These are phyloP conservation scores for Rallus crepitans DNA, from an alignment of 2,797 vertebrate species.

Conservation along the genomic window DNA sequence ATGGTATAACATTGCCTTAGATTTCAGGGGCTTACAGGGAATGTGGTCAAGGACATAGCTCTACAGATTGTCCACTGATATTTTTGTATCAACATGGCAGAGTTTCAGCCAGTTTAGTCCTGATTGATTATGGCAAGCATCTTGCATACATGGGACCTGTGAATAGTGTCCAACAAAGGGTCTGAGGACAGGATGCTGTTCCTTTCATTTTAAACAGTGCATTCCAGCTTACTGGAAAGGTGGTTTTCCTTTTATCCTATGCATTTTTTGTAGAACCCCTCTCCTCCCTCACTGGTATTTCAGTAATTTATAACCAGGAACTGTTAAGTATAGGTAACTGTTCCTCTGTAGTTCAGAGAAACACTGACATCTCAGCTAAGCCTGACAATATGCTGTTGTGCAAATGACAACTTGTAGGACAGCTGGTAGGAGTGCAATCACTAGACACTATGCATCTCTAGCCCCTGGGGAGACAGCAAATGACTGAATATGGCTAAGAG, in stretches of 20 bases:
- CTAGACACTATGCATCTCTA: neutral
- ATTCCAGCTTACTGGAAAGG: neutral
- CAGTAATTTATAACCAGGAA: neutral
- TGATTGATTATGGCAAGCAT: neutral
- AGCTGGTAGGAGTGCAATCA: neutral
- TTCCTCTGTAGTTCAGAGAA: neutral
- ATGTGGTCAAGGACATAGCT: neutral
- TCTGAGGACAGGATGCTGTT: neutral
- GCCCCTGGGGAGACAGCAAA: neutral
- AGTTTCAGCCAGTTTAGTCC: neutral
- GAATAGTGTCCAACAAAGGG: neutral
- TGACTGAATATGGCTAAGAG: neutral
- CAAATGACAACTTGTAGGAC: neutral
- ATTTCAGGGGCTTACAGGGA: neutral
- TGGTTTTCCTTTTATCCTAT: neutral
- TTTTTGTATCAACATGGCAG: neutral
- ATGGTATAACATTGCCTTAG: neutral
- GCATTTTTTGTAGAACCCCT: neutral
- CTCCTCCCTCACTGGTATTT: neutral
- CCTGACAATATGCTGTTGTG: neutral
- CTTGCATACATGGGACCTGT: neutral
- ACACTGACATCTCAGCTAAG: neutral
- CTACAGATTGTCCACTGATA: neutral
- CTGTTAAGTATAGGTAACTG: neutral
- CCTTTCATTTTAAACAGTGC: neutral